Conservation (phyloP, 2,797 vertebrate genomes). For the Miichthys miiuy region DNA sequence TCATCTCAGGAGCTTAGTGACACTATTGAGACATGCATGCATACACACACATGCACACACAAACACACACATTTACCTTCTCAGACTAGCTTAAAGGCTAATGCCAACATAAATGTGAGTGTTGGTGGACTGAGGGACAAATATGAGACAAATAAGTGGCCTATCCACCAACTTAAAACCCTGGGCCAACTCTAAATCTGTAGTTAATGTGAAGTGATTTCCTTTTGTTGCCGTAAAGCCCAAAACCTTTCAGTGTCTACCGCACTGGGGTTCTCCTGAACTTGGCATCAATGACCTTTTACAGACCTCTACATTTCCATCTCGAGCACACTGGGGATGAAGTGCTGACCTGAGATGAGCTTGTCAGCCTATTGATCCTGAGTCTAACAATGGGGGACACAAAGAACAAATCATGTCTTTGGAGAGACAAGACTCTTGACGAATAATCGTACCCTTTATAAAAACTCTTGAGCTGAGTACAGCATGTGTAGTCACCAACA, state of each 20-base stretch:
- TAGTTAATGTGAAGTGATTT: constrained; percentile 47
- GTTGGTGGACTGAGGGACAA: constrained; percentile 60
- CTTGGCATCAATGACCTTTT: constrained; percentile 30
- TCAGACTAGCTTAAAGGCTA: constrained; percentile 64
- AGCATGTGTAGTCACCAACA: background rate
- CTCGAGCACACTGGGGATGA: background rate
- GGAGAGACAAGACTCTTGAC: background rate
- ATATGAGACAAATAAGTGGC: constrained; percentile 55
- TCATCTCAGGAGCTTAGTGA: constrained; percentile 73
- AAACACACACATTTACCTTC: constrained; percentile 39
- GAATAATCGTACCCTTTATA: background rate
- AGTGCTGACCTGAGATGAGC: constrained; percentile 9
- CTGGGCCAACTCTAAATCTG: constrained; percentile 33
- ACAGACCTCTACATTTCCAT: constrained; percentile 7
- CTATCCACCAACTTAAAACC: constrained; percentile 46
- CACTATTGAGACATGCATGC: constrained; percentile 59
- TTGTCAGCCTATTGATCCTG: background rate
- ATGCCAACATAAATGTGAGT: constrained; percentile 66
- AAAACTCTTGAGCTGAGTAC: background rate
- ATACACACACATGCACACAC: constrained; percentile 8
- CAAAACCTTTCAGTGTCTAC: constrained; percentile 11
- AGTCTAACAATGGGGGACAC: background rate
- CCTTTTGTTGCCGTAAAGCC: constrained; percentile 30
- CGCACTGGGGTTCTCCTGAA: background rate
- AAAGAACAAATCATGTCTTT: background rate